These are phyloP conservation scores for Molorchus minor DNA, from an alignment of 2,888 invertebrate genomes.

Conservation along the genomic window DNA sequence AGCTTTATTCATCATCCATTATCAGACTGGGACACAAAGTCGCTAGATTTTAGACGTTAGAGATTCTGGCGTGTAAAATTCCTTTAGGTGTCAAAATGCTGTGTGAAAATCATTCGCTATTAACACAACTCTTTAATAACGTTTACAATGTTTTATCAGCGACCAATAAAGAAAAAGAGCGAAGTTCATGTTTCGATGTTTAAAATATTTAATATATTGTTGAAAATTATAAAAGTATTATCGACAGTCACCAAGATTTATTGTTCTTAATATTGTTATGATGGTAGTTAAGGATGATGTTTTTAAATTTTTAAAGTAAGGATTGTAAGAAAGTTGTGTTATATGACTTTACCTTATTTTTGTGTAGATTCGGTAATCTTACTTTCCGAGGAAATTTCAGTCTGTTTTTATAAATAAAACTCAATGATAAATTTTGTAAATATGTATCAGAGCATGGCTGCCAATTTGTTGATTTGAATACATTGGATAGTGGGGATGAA, in stretches of 20 bases:
- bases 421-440: conserved; percentile 55
- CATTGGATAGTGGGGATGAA: conserved; percentile 27
- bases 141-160: conserved; percentile 27
- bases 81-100: conserved; percentile 73
- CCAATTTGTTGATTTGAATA: conserved; percentile 43
- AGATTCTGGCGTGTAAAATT: conserved; percentile 71
- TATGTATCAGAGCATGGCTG: conserved; percentile 57
- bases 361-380: conserved; percentile 23
- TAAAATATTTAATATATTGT: conserved; percentile 42
- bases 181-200: conserved; percentile 25
- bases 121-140: conserved; percentile 73
- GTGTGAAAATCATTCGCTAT: conserved; percentile 73
- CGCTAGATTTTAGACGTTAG: too few species aligned
- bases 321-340: conserved; percentile 19
- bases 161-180: conserved; percentile 17
- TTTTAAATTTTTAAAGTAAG: conserved; percentile 28
- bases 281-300: conserved; percentile 28
- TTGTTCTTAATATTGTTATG: conserved; percentile 33
- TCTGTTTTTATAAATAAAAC: conserved; percentile 48
- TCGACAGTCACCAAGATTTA: conserved; percentile 29
- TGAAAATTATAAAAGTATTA: conserved; percentile 43
- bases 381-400: conserved; percentile 28
- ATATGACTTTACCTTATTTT: conserved; percentile 38
- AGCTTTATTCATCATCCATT: conserved; percentile 73
- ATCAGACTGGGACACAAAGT: conserved; percentile 70